Evolutionary conservation across 1,140 invertebrate species (phyloP).

Genomic region (Caenorhabditis remanei): DNA sequence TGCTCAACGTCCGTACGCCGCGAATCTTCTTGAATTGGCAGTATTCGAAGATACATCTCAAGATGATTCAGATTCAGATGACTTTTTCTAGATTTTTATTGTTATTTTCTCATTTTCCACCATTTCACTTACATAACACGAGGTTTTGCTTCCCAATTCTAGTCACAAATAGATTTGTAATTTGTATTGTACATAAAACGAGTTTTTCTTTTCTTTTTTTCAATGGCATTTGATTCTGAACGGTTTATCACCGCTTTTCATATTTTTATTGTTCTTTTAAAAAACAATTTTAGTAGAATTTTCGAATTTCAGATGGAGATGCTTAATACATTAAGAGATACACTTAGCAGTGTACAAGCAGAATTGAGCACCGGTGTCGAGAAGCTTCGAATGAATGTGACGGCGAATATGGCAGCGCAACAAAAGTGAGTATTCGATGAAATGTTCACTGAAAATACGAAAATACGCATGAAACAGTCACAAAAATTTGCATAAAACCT

Average conservation of each 20-base stretch:
- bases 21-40: background rate
- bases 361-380: constrained; percentile 54
- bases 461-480: too few relatives aligned
- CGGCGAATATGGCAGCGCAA: constrained; percentile 37
- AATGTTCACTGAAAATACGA: background rate
- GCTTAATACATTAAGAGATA: constrained; percentile 60
- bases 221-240: background rate
- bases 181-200: background rate
- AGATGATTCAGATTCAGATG: background rate
- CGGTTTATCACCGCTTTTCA: background rate
- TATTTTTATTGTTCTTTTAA: background rate
- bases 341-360: constrained; percentile 59
- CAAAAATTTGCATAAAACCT: too few relatives aligned
- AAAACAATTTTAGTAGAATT: background rate
- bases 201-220: background rate
- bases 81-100: constrained; percentile 33
- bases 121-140: background rate
- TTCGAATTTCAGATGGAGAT: background rate
- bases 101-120: background rate
- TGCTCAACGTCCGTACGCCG: background rate
- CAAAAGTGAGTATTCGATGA: background rate
- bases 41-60: background rate
- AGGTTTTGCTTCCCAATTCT: background rate
- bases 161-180: background rate
- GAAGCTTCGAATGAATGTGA: constrained; percentile 44